phyloP scores from a whole-genome alignment of 2,797 vertebrate genomes.

The Ciconia nigra region DNA sequence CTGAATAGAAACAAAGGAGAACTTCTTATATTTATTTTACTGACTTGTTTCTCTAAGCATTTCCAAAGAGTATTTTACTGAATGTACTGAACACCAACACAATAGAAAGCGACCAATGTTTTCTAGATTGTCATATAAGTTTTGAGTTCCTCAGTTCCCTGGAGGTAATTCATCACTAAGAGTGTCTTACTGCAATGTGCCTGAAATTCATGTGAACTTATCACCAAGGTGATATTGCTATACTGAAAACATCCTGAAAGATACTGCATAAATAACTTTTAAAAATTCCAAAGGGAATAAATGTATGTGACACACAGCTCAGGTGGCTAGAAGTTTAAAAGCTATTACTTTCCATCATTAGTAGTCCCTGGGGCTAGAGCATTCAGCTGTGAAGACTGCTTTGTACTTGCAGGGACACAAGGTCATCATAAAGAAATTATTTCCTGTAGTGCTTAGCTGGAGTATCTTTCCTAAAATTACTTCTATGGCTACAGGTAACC shows the following conservation, averaged over 20 bases:
- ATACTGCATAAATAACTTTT: neutral
- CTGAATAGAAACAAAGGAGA: neutral
- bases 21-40: neutral
- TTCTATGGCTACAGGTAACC: neutral
- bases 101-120: neutral
- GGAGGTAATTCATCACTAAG: neutral
- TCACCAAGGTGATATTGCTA: neutral
- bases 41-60: neutral
- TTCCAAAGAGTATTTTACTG: neutral
- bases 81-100: neutral
- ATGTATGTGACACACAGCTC: neutral
- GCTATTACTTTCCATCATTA: slow-evolving; percentile 50
- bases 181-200: neutral
- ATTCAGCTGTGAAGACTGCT: slow-evolving; percentile 45
- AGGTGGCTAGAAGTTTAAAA: slow-evolving; percentile 33
- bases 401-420: slow-evolving; percentile 20
- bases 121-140: neutral
- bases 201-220: neutral
- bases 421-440: slow-evolving; percentile 46
- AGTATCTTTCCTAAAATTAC: neutral
- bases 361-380: slow-evolving; percentile 15
- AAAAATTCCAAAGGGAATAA: neutral
- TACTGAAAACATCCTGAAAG: neutral
- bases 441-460: neutral
- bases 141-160: neutral